Conservation (phyloP, 2,888 invertebrate genomes). For the Onchidella celtica region DNA sequence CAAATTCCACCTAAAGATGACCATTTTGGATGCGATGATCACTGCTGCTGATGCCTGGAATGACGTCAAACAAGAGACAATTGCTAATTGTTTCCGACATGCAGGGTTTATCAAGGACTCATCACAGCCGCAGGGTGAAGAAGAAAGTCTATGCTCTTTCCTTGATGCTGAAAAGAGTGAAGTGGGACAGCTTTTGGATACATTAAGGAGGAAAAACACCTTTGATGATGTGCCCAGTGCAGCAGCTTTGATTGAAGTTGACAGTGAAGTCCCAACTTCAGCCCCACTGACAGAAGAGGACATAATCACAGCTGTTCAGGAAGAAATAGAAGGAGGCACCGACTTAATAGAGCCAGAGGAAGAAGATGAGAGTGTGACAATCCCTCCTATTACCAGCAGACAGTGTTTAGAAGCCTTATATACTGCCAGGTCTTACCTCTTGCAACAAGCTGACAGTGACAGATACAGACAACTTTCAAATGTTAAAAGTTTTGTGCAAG, state of each 20-base stretch:
- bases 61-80: no score
- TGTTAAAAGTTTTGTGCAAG: no score
- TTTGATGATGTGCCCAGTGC: no score
- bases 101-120: conserved; percentile 10
- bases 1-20: not conserved
- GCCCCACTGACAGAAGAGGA: not conserved
- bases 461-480: no score
- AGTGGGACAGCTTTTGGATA: no score
- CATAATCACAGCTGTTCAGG: not conserved
- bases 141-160: not conserved
- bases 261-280: conserved; percentile 1
- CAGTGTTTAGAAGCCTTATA: no score
- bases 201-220: no score
- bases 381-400: no score
- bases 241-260: no score
- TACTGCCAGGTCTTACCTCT: no score
- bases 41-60: conserved; percentile 1
- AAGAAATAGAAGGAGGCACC: not conserved
- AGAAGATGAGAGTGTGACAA: conserved; percentile 5
- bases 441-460: no score
- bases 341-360: not conserved
- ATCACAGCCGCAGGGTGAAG: not conserved
- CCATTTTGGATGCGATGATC: conserved; percentile 15
- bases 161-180: no score
- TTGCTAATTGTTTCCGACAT: conserved; percentile 16